Evolutionary conservation across 2,888 invertebrate genomes (phyloP).

Genomic region (Ligdia adustata): DNA sequence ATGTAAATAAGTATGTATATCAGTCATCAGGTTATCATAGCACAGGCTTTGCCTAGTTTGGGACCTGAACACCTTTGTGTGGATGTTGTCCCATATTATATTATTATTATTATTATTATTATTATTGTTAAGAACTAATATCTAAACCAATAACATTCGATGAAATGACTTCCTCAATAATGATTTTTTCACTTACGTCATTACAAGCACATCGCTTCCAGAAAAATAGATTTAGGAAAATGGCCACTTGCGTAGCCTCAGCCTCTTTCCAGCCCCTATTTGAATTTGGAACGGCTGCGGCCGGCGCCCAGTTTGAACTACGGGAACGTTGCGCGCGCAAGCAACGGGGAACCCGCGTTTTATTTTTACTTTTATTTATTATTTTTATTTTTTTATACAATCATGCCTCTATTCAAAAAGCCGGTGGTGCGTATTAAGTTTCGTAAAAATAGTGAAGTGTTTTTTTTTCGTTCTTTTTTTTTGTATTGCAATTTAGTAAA

Average conservation of each 20-base stretch:
- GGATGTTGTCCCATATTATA: too few species aligned
- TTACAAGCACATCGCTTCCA: slow-evolving; percentile 26
- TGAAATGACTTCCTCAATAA: too few species aligned
- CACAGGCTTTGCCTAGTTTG: too few species aligned
- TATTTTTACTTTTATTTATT: slow-evolving; percentile 34
- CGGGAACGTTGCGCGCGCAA: slow-evolving; percentile 58
- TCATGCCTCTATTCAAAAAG: slow-evolving; percentile 39
- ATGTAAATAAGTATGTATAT: too few species aligned
- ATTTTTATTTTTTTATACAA: slow-evolving; percentile 36
- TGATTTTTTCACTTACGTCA: too few species aligned
- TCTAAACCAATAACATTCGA: too few species aligned
- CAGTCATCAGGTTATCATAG: too few species aligned
- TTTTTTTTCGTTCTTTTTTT: slow-evolving; percentile 1
- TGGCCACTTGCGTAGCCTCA: slow-evolving; percentile 23
- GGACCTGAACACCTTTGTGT: too few species aligned
- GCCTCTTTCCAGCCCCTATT: slow-evolving; percentile 44
- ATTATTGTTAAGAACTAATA: too few species aligned
- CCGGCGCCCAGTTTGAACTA: slow-evolving; percentile 58
- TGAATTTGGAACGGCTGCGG: slow-evolving; percentile 61
- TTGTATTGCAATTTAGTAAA: slow-evolving; percentile 7
- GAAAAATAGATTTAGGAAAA: slow-evolving; percentile 25
- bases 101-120: too few species aligned
- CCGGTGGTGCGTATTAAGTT: slow-evolving; percentile 57
- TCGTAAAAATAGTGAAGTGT: slow-evolving; percentile 5
- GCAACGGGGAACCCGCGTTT: slow-evolving; percentile 46